phyloP scores from a whole-genome alignment of 1,140 invertebrate species.

The Luehdorfia chinensis region DNA sequence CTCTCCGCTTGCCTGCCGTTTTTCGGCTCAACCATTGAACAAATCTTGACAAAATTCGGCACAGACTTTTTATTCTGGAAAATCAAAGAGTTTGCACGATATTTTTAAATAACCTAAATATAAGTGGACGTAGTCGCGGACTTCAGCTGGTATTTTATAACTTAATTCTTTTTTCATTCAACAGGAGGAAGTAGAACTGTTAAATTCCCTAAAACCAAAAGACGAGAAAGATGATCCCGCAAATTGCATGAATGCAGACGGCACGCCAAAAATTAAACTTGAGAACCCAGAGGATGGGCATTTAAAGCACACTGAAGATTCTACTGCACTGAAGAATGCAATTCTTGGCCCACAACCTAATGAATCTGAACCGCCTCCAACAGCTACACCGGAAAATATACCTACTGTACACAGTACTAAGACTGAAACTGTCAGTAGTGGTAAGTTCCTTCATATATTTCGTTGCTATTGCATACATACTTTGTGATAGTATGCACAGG shows the following conservation, averaged over 20 bases:
- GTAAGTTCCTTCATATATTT: slow-evolving; percentile 32
- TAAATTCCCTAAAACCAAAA: slow-evolving; percentile 58
- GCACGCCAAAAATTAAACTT: slow-evolving; percentile 45
- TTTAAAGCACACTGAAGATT: slow-evolving; percentile 64
- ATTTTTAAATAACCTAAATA: no score
- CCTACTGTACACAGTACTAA: slow-evolving; percentile 50
- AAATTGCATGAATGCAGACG: slow-evolving; percentile 22
- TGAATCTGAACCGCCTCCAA: slow-evolving; percentile 33
- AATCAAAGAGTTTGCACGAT: no score
- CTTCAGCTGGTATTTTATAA: no score
- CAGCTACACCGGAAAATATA: slow-evolving; percentile 31
- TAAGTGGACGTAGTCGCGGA: no score
- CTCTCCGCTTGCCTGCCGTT: no score
- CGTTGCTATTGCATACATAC: no score
- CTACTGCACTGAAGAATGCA: slow-evolving; percentile 60
- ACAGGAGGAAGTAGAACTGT: slow-evolving; percentile 60
- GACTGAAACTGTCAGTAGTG: slow-evolving; percentile 46
- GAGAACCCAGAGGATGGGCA: slow-evolving; percentile 49
- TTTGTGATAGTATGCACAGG: no score
- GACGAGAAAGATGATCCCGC: slow-evolving; percentile 53
- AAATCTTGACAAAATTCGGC: no score
- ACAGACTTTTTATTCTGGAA: no score
- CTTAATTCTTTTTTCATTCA: neutral
- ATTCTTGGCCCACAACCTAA: slow-evolving; percentile 54
- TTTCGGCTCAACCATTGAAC: no score